phyloP scores from a whole-genome alignment of 2,888 invertebrate genomes.

The Heterodera filipjevi region DNA sequence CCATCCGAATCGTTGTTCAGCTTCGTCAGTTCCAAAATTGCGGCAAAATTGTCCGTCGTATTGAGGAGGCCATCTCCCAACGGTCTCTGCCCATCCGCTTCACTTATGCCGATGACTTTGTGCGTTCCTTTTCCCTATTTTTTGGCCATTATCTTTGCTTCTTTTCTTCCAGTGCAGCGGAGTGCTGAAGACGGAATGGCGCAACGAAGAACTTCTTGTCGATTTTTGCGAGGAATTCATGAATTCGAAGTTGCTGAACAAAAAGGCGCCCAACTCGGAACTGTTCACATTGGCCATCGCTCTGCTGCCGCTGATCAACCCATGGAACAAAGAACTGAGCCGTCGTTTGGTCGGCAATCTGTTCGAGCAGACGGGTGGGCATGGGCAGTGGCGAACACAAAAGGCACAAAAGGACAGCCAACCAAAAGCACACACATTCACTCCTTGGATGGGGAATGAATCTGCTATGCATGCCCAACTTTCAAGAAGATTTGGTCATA shows the following conservation, averaged over 20 bases:
- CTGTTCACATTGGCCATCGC: constrained; percentile 33
- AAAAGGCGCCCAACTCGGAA: constrained; percentile 2
- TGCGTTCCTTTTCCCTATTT: not conserved
- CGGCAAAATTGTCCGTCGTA: constrained; percentile 7
- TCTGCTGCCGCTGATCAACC: constrained; percentile 37
- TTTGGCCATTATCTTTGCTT: not conserved
- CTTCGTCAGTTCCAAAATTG: constrained; percentile 25
- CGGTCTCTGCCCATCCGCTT: constrained; percentile 36
- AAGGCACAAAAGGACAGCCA: no score
- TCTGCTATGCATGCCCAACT: no score
- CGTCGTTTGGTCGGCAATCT: constrained; percentile 32
- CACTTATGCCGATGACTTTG: constrained; percentile 32
- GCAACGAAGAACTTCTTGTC: constrained; percentile 30
- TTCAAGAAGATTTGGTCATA: no score
- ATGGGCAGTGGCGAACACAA: not conserved
- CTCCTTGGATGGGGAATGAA: no score
- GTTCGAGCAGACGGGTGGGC: constrained; percentile 26
- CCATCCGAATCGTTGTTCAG: constrained; percentile 35
- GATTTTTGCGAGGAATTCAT: constrained; percentile 36
- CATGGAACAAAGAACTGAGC: constrained; percentile 38
- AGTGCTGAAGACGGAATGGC: constrained; percentile 41
- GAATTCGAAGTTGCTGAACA: not conserved
- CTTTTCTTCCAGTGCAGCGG: constrained; percentile 25
- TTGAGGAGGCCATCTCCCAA: constrained; percentile 33
- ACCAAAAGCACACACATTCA: no score